phyloP scores from a whole-genome alignment of 1,140 invertebrate genomes.

The Nasonia longicornis region DNA sequence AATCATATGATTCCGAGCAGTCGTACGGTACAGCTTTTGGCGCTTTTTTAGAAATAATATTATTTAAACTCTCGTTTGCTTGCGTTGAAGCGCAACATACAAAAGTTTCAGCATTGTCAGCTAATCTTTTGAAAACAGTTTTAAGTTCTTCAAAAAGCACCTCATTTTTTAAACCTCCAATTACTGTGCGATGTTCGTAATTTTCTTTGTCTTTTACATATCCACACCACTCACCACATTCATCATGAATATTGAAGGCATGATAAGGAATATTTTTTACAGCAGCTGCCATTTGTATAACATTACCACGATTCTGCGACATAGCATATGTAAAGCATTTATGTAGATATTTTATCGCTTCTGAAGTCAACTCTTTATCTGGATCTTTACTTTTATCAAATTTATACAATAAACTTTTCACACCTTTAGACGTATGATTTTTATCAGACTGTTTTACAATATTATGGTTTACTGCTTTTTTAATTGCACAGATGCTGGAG shows the following conservation, averaged over 20 bases:
- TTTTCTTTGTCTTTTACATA: constrained; percentile 38
- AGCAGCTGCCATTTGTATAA: constrained; percentile 4
- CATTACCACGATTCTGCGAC: constrained; percentile 30
- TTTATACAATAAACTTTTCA: constrained; percentile 37
- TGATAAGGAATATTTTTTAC: constrained; percentile 41
- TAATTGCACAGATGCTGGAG: constrained; percentile 27
- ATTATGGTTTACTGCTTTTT: constrained; percentile 10
- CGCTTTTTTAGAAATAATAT: constrained; percentile 38
- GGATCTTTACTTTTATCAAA: constrained; percentile 33
- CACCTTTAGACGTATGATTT: constrained; percentile 41
- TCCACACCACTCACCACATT: constrained; percentile 13
- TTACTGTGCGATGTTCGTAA: constrained; percentile 13
- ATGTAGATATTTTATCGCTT: constrained; percentile 31
- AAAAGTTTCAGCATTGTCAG: constrained; percentile 18
- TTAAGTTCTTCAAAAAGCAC: constrained; percentile 18
- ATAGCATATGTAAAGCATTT: constrained; percentile 44
- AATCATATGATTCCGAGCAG: constrained; percentile 40
- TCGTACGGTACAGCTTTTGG: constrained; percentile 42
- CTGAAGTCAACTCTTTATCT: constrained; percentile 33
- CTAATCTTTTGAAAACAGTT: constrained; percentile 3
- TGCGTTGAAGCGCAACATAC: constrained; percentile 37
- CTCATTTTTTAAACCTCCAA: constrained; percentile 19
- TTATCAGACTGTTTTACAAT: constrained; percentile 29
- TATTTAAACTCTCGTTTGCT: constrained; percentile 45
- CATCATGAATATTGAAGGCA: constrained; percentile 29